These are phyloP conservation scores for Lerema accius DNA, from an alignment of 1,140 invertebrate species.

Conservation along the genomic window DNA sequence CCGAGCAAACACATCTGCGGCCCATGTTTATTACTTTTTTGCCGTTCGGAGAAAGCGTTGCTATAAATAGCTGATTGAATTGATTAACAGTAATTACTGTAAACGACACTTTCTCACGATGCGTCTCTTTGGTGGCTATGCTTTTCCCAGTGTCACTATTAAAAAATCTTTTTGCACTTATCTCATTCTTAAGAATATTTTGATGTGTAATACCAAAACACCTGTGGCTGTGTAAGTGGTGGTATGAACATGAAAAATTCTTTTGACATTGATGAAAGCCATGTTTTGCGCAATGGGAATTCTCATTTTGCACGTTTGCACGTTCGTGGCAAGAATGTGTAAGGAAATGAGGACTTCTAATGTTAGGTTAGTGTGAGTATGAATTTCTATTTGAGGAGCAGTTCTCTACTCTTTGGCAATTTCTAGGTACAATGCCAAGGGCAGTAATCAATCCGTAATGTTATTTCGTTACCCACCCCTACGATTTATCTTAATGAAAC, in stretches of 20 bases:
- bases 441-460: slow-evolving; percentile 41
- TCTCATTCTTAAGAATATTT: too few relatives aligned
- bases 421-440: background rate
- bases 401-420: background rate
- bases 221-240: too few relatives aligned
- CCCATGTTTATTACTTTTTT: slow-evolving; percentile 43
- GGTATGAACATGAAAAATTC: background rate
- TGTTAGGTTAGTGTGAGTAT: too few relatives aligned
- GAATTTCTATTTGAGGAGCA: too few relatives aligned
- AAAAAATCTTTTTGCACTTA: too few relatives aligned
- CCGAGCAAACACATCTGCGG: slow-evolving; percentile 59
- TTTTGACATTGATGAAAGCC: background rate
- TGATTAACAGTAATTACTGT: slow-evolving; percentile 8
- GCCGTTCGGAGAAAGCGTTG: slow-evolving; percentile 44
- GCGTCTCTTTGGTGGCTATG: background rate
- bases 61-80: slow-evolving; percentile 34
- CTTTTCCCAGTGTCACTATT: background rate
- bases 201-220: too few relatives aligned
- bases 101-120: slow-evolving; percentile 7
- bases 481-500: slow-evolving; percentile 50
- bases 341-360: too few relatives aligned
- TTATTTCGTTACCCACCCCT: slow-evolving; percentile 49
- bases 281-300: background rate
- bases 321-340: too few relatives aligned
- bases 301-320: background rate